These are phyloP conservation scores for Tenebrio molitor DNA, from an alignment of 1,140 invertebrate genomes.

Conservation along the genomic window DNA sequence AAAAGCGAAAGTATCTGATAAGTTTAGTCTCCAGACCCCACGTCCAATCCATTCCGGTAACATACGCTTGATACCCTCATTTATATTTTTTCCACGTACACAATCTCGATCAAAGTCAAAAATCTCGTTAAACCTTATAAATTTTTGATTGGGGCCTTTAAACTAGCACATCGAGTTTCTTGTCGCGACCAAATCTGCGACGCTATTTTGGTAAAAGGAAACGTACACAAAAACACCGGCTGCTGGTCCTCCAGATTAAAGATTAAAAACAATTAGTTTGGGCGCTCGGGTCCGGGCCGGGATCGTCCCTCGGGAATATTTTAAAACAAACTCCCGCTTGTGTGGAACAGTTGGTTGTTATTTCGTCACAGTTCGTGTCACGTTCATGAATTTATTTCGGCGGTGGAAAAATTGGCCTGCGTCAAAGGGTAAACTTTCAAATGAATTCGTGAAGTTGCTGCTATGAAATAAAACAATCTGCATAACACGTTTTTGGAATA, in stretches of 20 bases:
- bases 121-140: conserved; percentile 30
- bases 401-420: conserved; percentile 1
- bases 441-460: no score
- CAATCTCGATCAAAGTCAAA: conserved; percentile 24
- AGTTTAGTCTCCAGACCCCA: no score
- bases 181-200: background rate
- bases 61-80: conserved; percentile 9
- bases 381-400: conserved; percentile 18
- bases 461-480: no score
- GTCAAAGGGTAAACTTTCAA: no score
- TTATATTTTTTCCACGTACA: conserved; percentile 27
- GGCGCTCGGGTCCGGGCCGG: background rate
- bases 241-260: background rate
- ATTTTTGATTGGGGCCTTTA: conserved; percentile 21
- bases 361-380: conserved; percentile 20
- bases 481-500: no score
- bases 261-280: conserved; percentile 27
- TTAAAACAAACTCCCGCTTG: conserved; percentile 21
- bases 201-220: background rate
- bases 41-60: no score
- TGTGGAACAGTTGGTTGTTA: conserved; percentile 20
- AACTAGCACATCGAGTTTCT: background rate
- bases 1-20: no score
- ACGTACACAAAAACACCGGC: background rate
- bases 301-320: conserved; percentile 13